Percentiles rank a stretch among this genome's conserved stretches.
phyloP scores from a whole-genome alignment of 1,140 invertebrate species.

The Drosophila ironensis region DNA sequence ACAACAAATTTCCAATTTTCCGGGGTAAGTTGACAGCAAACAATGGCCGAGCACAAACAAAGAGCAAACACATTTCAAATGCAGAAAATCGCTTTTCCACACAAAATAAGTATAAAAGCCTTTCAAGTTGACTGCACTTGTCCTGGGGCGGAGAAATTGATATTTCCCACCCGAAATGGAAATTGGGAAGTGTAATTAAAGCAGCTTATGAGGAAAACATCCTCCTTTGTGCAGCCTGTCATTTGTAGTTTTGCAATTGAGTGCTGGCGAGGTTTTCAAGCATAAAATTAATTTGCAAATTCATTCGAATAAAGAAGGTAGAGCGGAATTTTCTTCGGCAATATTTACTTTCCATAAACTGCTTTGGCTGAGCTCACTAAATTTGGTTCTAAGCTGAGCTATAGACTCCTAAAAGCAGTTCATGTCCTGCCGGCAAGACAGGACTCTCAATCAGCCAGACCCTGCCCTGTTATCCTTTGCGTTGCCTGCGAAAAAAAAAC shows the following conservation, averaged over 20 bases:
- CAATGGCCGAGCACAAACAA: not conserved
- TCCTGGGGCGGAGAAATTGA: constrained; percentile 24
- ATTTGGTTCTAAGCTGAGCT: no score
- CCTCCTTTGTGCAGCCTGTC: not conserved
- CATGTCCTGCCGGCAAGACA: not conserved
- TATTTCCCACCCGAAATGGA: constrained; percentile 18
- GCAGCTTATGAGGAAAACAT: constrained; percentile 37
- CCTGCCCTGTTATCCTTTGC: not conserved
- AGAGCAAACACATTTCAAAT: constrained; percentile 24
- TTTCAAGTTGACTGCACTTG: constrained; percentile 29
- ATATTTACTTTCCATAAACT: not conserved
- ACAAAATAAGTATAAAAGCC: constrained; percentile 13
- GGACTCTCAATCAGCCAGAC: constrained; percentile 6
- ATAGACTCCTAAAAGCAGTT: not conserved
- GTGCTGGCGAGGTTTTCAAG: constrained; percentile 20
- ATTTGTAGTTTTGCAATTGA: constrained; percentile 2
- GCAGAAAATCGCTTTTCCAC: constrained; percentile 26
- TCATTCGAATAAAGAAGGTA: not conserved
- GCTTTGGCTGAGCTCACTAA: not conserved
- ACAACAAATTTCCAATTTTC: constrained; percentile 19
- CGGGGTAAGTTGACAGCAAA: constrained; percentile 54
- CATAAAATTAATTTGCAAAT: constrained; percentile 62
- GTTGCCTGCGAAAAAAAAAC: constrained; percentile 14
- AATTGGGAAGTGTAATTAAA: constrained; percentile 66
- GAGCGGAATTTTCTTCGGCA: no score